Evolutionary conservation across 2,888 invertebrate genomes (phyloP).

Genomic region (Octonoba sinensis): DNA sequence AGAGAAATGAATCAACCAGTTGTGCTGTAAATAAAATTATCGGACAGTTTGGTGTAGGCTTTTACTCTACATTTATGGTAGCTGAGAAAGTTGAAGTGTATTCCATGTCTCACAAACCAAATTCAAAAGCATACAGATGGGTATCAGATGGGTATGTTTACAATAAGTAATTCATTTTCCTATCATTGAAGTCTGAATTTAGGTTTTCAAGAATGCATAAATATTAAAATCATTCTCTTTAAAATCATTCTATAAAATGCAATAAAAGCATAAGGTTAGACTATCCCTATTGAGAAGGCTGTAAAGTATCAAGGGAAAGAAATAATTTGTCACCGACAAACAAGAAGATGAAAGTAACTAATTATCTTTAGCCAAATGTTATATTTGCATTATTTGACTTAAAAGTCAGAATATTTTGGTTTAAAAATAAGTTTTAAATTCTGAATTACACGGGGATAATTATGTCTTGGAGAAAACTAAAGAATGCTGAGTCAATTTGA

Average conservation of each 20-base stretch:
- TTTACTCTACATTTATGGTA: constrained; percentile 98
- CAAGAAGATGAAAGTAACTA: too few relatives aligned
- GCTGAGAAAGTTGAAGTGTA: constrained; percentile 94
- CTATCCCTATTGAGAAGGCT: too few relatives aligned
- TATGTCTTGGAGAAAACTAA: too few relatives aligned
- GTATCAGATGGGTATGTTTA: constrained; percentile 86
- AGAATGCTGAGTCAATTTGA: too few relatives aligned
- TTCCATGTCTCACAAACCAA: constrained; percentile 80
- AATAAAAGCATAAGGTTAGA: not conserved
- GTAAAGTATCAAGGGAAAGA: too few relatives aligned
- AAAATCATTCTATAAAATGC: not conserved
- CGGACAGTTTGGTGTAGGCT: constrained; percentile 98
- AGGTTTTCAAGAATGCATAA: not conserved
- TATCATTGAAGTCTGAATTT: not conserved
- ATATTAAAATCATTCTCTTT: not conserved
- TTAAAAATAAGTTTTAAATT: too few relatives aligned
- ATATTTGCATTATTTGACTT: too few relatives aligned
- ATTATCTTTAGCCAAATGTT: too few relatives aligned
- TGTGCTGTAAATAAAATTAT: constrained; percentile 81
- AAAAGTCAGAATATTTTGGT: too few relatives aligned
- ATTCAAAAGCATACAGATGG: constrained; percentile 83
- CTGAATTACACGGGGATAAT: too few relatives aligned
- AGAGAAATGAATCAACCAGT: constrained; percentile 75
- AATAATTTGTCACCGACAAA: too few relatives aligned
- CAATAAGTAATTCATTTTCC: not conserved